phyloP scores from a whole-genome alignment of 2,797 vertebrate species.

The Hozukius guyotensis region DNA sequence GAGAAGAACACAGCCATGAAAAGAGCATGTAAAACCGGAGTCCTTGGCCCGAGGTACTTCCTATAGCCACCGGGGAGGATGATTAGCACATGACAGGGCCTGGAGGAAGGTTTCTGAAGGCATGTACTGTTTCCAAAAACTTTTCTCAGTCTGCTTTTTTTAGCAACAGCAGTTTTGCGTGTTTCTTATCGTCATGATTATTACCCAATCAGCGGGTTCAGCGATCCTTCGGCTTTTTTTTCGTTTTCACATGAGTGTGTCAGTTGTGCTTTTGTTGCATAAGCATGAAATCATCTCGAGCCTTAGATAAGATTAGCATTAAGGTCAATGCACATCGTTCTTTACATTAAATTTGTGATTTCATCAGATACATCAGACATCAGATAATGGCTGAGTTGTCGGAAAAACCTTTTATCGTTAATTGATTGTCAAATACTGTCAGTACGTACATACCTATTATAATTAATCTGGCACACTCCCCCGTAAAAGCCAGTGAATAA shows the following conservation, averaged over 20 bases:
- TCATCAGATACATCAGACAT: neutral
- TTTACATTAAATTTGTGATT: neutral
- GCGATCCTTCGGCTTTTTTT: neutral
- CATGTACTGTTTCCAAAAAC: slow-evolving; percentile 10
- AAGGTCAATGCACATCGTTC: neutral
- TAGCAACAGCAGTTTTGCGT: neutral
- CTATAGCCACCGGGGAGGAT: slow-evolving; percentile 43
- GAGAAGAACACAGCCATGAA: slow-evolving; percentile 36
- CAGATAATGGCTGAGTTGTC: neutral
- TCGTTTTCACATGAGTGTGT: slow-evolving; percentile 25
- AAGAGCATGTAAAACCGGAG: slow-evolving; percentile 40
- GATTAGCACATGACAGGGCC: slow-evolving; percentile 66
- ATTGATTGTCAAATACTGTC: neutral
- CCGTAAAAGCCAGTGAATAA: slow-evolving; percentile 38
- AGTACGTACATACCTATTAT: neutral
- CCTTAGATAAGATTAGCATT: neutral
- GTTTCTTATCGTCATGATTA: slow-evolving; percentile 9
- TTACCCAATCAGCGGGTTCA: slow-evolving; percentile 4
- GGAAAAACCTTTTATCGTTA: neutral
- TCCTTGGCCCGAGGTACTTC: slow-evolving; percentile 25
- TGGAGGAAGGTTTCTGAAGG: slow-evolving; percentile 35
- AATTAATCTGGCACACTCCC: neutral
- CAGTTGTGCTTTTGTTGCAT: slow-evolving; percentile 20
- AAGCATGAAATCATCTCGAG: neutral
- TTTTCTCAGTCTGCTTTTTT: slow-evolving; percentile 13